Evolutionary conservation across 1,140 invertebrate genomes (phyloP), one percentile per base, ranked within the genome.

Genomic region (Brachionus calyciflorus): DNA sequence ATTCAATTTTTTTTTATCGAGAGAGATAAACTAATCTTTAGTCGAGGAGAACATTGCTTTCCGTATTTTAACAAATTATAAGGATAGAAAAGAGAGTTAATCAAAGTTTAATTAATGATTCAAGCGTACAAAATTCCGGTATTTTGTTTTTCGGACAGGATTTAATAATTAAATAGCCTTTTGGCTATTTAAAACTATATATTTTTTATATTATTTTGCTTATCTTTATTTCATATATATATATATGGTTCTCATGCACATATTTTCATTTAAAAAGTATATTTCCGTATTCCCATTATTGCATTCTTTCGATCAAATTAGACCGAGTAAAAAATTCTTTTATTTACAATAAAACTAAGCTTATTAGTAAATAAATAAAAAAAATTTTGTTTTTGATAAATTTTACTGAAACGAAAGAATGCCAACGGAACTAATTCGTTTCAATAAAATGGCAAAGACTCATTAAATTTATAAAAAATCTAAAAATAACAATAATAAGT

Each of bases 101-200:
- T 60, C 55, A 60, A 60, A 60, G 55, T 60, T 60, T 60, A 60
- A 60, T 60, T 60, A 60, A n/a, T 53, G 19, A 55, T n/a, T n/a
- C n/a, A n/a, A n/a, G 53, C 17, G 49, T 53, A 24, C 28, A 24
- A 4, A 0, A 55, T 55, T 60, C 55, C 55, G 55, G 55, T 55
- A 28, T n/a, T 55, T 55, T 49, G 28, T 55, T 33, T 49, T 49
- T 19, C 55, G 55, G 55, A 37, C 55, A 40, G 55, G 55, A 60
- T 60, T 37, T 37, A 40, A 37, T 60, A 17, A 17, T 37, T 9
- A 37, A 37, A 37, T 37, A 3, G 3, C 33, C 33, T 37, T 37
- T 5, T 37, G 33, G 33, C 33, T 37, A 37, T 37, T n/a, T n/a
- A n/a, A n/a, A n/a, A n/a, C n/a, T n/a, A n/a, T n/a, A n/a, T n/a